Percentiles rank a stretch among this genome's conserved stretches.
These are phyloP conservation scores for Poeciliopsis paucimaculata DNA, from an alignment of 2,797 vertebrate species.

Conservation along the genomic window DNA sequence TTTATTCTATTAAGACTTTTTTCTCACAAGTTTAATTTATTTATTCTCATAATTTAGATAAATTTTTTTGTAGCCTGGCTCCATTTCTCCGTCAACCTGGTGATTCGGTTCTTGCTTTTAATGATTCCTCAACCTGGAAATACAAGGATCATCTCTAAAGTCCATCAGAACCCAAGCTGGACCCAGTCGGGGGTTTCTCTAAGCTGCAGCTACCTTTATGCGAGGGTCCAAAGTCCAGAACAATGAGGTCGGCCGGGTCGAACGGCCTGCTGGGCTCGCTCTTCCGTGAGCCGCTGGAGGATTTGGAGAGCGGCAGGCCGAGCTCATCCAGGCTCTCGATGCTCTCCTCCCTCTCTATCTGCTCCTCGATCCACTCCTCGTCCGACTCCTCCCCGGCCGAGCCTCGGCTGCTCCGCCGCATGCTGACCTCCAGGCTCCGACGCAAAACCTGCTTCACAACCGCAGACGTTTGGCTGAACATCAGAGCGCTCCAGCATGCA, in stretches of 20 bases:
- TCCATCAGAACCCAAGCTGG: not conserved
- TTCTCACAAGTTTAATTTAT: too few relatives aligned
- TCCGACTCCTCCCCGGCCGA: slow-evolving; percentile 87
- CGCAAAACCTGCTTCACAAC: slow-evolving; percentile 81
- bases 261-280: slow-evolving; percentile 55
- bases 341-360: slow-evolving; percentile 82
- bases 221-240: slow-evolving; percentile 87
- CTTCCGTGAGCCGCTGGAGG: slow-evolving; percentile 56
- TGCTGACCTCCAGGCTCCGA: slow-evolving; percentile 84
- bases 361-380: slow-evolving; percentile 89
- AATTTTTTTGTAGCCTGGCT: too few relatives aligned
- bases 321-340: slow-evolving; percentile 77
- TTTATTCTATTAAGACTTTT: too few relatives aligned
- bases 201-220: slow-evolving; percentile 75
- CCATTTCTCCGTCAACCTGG: too few relatives aligned
- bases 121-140: not conserved
- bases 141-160: not conserved
- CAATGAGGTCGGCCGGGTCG: slow-evolving; percentile 74
- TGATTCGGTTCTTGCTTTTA: too few relatives aligned
- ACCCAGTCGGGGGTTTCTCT: not conserved
- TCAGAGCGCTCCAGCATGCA: slow-evolving; percentile 3
- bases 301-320: slow-evolving; percentile 72
- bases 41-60: too few relatives aligned
- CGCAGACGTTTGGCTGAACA: slow-evolving; percentile 37
- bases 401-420: slow-evolving; percentile 75